Evolutionary conservation across 2,888 invertebrate species (phyloP), one percentile per base, ranked within the genome.

Genomic region (Sipha maydis): DNA sequence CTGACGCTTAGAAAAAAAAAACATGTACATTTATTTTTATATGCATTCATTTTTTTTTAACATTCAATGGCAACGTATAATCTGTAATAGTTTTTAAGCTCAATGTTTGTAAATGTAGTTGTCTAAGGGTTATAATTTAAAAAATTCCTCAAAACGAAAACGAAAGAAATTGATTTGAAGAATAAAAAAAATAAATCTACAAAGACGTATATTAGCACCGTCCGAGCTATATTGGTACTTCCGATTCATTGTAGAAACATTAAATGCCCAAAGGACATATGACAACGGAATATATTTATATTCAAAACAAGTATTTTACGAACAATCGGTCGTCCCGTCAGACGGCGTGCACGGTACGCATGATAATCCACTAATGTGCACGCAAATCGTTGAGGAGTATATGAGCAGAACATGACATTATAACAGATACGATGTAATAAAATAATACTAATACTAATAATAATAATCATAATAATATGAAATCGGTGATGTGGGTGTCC

Each of bases 401-500:
- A 54, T n/a, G 54, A 48, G 25, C 54, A 54, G 31, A 48, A 9
- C 48, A 8, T 4, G 5, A 48, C 48, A 14, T 2, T 48, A 48
- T 48, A 77, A 28, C 5, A 78, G 48, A 78, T 54, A 28, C 28
- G 77, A 17, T 48, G 76, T 48, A 76, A 76, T 76, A 48, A 48
- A 76, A 61, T 31, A 54, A 54, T n/a, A 17, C 41, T 41, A 76
- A n/a, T 76, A 76, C 41, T n/a, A 76, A 61, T 56, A 80, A 80
- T 61, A 80, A 38, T 67, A 67, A n/a, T 69, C 11, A 69, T 69
- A 28, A 71, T n/a, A 17, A 73, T 34, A n/a, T 56, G 83, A 75
- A n/a, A 19, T 38, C 56, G 7, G 82, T 69, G 69, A 69, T 69
- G 83, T 83, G 83, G 83, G 83, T 75, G 83, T 75, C 73, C 73